Evolutionary conservation across 2,113 vertebrate species (phyloP), one percentile per base, ranked within the genome.

Genomic region (Aphyosemion australe): DNA sequence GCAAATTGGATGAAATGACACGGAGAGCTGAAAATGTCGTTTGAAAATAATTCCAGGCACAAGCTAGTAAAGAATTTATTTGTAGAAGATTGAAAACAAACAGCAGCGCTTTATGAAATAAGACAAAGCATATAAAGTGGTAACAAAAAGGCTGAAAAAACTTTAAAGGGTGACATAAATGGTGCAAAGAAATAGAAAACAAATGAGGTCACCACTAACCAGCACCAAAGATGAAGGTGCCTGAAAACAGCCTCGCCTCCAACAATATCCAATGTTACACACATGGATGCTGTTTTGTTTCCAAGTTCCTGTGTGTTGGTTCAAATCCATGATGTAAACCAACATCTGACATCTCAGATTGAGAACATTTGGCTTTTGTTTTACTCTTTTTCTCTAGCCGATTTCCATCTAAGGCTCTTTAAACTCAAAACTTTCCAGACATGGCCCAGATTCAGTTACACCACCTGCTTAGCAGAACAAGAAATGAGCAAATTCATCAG

Each of bases 351-450:
- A 67, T 64, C 62, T 79, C 65, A 60, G 55, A 80, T 43, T 46
- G 64, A 69, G 50, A 42, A 77, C 84, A 83, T 83, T 84, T 89
- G 85, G 73, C 83, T 76, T 47, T n/a, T 21, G 55, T 56, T 74
- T 64, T 55, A 70, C 9, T 62, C 14, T 47, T 43, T 53, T 9
- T 19, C 59, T 12, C 18, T 12, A 47, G 31, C 19, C 43, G 53
- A 63, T 69, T 79, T 57, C 8, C 43, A 52, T 69, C 21, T 78
- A 37, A 56, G 26, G 20, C n/a, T 7, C 12, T 54, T 43, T 9
- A 10, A 56, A 60, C 11, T 37, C 32, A 69, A 72, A 77, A 49
- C 62, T 16, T 50, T 21, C 34, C 43, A 59, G 68, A 50, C 41
- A 52, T 21, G 16, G 39, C 64, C 41, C 41, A 12, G 12, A 37